A percentile compares a stretch with the other conserved stretches of the same genome.
phyloP scores from a whole-genome alignment of 1,140 invertebrate species.

The Riptortus pedestris region DNA sequence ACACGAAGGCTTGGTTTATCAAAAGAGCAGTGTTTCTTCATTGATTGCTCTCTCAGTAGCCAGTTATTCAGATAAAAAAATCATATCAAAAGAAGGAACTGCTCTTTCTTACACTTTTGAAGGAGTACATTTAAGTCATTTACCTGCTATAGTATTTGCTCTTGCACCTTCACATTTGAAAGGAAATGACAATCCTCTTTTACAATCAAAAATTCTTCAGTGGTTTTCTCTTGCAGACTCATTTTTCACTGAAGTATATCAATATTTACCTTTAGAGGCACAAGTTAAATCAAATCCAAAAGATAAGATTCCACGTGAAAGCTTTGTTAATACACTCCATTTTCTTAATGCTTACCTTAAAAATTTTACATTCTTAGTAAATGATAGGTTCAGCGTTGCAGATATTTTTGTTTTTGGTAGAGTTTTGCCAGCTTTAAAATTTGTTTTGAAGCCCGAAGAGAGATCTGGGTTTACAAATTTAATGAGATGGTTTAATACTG shows the following conservation, averaged over 20 bases:
- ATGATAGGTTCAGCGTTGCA: slow-evolving; percentile 58
- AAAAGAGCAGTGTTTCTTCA: not conserved
- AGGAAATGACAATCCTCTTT: slow-evolving; percentile 37
- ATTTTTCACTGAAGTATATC: slow-evolving; percentile 45
- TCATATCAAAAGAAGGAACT: slow-evolving; percentile 30
- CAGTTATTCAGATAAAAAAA: slow-evolving; percentile 39
- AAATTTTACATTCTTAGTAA: slow-evolving; percentile 57
- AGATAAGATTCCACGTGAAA: slow-evolving; percentile 28
- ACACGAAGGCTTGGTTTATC: not conserved
- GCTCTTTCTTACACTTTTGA: slow-evolving; percentile 32
- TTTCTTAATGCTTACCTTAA: slow-evolving; percentile 49
- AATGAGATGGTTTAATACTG: slow-evolving; percentile 34
- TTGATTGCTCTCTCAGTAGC: slow-evolving; percentile 37
- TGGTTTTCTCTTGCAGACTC: slow-evolving; percentile 53
- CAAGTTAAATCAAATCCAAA: slow-evolving; percentile 32
- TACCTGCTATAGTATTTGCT: slow-evolving; percentile 48
- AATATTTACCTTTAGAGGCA: slow-evolving; percentile 4
- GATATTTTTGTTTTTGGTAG: slow-evolving; percentile 55
- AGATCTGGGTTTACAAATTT: slow-evolving; percentile 46
- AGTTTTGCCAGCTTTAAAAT: slow-evolving; percentile 39
- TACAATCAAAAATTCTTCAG: slow-evolving; percentile 51
- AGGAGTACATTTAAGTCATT: slow-evolving; percentile 43
- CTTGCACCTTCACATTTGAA: slow-evolving; percentile 48
- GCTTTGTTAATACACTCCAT: slow-evolving; percentile 31
- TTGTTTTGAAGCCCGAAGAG: slow-evolving; percentile 38